Evolutionary conservation across 2,888 invertebrate genomes (phyloP), one percentile per base, ranked within the genome.

Genomic region (Netelia inedita): DNA sequence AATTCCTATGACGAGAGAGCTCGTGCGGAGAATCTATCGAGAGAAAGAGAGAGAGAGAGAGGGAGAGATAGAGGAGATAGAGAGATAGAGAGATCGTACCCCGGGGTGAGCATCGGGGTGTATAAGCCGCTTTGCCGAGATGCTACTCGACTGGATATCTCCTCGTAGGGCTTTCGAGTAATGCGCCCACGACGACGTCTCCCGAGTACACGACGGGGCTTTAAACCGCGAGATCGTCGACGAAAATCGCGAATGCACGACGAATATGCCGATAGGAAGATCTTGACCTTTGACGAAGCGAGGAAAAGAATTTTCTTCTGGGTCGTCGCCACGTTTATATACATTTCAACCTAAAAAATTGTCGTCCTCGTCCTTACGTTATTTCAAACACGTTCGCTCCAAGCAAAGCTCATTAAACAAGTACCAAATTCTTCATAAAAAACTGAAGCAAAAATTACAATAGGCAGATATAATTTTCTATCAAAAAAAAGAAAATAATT

Each of bases 101-200:
- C 11, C 57, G 5, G 28, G 5, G 61, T 21, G 61, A 80, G 72
- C 79, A 83, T 75, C 65, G 59, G 55, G n/a, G 43, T 76, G 66
- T 68, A 55, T 84, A 84, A 84, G 80, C 83, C 76, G 83, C 83
- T 84, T 84, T 84, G 61, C 76, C 61, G 35, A 66, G 46, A 10
- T 69, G 53, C 80, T 75, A 59, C 76, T 84, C 72, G 59, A 73
- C 43, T 72, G 23, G 71, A 76, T 69, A 68, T 80, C 72, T 72
- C 72, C 76, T 76, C 80, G 53, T 43, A 28, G 59, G 76, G 72
- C 66, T 75, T 80, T 80, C 76, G 57, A 84, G 61, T 57, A 66
- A 75, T 59, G 63, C 50, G 53, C 53, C 41, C 50, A 66, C 74
- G 61, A 53, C 78, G 10, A 23, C 55, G 66, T 68, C 57, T 76